Percentiles rank a stretch among this genome's conserved stretches.
Evolutionary conservation across 2,797 vertebrate species (phyloP).

Genomic region (Sebastolobus altivelis): DNA sequence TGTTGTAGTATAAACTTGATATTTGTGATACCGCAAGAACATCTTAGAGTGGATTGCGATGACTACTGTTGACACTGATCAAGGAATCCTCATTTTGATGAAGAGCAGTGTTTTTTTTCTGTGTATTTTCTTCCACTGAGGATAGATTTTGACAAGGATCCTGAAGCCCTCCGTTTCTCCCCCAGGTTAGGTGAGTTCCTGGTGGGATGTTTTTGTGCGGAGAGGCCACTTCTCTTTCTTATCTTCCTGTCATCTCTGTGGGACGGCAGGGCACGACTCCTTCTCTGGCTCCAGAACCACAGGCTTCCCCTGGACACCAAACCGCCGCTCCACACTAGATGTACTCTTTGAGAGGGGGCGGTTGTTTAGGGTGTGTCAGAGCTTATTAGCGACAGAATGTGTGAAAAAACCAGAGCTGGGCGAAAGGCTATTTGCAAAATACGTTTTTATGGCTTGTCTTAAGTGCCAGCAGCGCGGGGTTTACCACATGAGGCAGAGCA

Average conservation of each 20-base stretch:
- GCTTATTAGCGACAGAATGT: slow-evolving; percentile 78
- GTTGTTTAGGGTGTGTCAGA: slow-evolving; percentile 77
- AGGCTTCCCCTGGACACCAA: slow-evolving; percentile 79
- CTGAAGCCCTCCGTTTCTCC: slow-evolving; percentile 58
- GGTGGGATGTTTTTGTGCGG: slow-evolving; percentile 82
- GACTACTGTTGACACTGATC: slow-evolving; percentile 39
- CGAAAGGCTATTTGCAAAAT: slow-evolving; percentile 59
- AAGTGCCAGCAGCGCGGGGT: slow-evolving; percentile 46
- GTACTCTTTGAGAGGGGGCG: slow-evolving; percentile 62
- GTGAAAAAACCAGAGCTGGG: slow-evolving; percentile 70
- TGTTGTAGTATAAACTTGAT: slow-evolving; percentile 61
- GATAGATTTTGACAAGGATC: slow-evolving; percentile 63
- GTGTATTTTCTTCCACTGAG: slow-evolving; percentile 46
- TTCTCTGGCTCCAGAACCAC: slow-evolving; percentile 88
- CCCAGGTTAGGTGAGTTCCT: slow-evolving; percentile 77
- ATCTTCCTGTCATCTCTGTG: slow-evolving; percentile 93
- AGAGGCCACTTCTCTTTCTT: slow-evolving; percentile 82
- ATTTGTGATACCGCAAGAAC: slow-evolving; percentile 51
- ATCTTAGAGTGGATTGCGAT: slow-evolving; percentile 32
- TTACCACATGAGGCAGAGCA: slow-evolving; percentile 54
- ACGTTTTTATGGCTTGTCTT: slow-evolving; percentile 61
- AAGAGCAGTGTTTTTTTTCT: slow-evolving; percentile 26
- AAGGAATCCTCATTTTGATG: slow-evolving; percentile 43
- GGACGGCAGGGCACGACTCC: slow-evolving; percentile 88
- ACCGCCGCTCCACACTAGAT: slow-evolving; percentile 59